phyloP scores from a whole-genome alignment of 2,797 vertebrate species.

The Hippoglossus hippoglossus region DNA sequence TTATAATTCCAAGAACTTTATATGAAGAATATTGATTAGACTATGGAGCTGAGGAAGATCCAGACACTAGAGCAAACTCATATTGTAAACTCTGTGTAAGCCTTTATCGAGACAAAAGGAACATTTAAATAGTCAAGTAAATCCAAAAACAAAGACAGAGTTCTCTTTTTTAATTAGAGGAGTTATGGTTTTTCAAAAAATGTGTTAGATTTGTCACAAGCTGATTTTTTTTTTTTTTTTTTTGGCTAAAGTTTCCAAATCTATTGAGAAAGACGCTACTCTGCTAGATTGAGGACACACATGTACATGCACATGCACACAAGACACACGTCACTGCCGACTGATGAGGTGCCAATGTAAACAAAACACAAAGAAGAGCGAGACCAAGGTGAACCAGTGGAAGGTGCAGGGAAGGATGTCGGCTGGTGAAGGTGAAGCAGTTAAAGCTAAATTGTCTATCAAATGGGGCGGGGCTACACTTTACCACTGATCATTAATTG shows the following conservation, averaged over 20 bases:
- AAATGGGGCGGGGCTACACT: not conserved
- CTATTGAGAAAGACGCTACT: no score
- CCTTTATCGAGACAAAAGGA: not conserved
- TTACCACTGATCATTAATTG: not conserved
- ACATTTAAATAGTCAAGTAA: no score
- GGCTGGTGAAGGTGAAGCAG: slow-evolving; percentile 11
- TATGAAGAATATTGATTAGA: not conserved
- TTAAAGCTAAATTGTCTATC: slow-evolving; percentile 5
- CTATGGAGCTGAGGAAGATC: not conserved
- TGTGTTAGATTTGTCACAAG: no score
- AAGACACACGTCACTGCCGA: not conserved
- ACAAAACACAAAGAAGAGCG: not conserved
- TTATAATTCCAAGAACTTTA: not conserved
- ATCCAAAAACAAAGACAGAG: no score
- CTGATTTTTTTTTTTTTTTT: no score
- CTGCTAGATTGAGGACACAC: not conserved
- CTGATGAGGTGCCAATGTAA: slow-evolving; percentile 1
- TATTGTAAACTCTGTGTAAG: no score
- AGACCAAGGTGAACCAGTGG: slow-evolving; percentile 2
- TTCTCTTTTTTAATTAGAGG: no score
- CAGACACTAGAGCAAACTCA: not conserved
- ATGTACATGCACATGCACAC: not conserved
- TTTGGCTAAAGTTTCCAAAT: no score
- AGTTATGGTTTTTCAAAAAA: no score
- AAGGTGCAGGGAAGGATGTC: not conserved